Percentiles rank a stretch among this genome's conserved stretches.
phyloP scores from a whole-genome alignment of 2,888 invertebrate species.

The Argyra leucocephala region DNA sequence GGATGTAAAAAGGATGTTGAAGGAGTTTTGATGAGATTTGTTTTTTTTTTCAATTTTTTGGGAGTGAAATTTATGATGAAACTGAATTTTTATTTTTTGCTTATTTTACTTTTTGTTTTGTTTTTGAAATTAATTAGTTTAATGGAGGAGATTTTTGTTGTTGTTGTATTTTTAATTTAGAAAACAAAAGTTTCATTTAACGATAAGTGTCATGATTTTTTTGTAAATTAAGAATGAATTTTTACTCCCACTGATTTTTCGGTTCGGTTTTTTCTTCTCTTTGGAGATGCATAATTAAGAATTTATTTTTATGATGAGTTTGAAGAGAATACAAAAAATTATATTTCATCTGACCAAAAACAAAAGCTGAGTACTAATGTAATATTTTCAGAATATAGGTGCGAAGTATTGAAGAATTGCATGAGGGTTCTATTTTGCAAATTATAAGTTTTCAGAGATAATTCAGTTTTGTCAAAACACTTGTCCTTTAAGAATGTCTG shows the following conservation, averaged over 20 bases:
- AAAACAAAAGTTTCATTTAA: not conserved
- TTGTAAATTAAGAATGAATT: no score
- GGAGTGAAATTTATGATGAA: not conserved
- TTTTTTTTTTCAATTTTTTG: not conserved
- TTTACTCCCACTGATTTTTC: no score
- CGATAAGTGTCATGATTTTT: not conserved
- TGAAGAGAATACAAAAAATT: not conserved
- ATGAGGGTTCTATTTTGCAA: no score
- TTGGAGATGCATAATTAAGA: not conserved
- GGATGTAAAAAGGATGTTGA: not conserved
- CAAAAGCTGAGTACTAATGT: no score
- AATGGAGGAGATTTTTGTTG: not conserved
- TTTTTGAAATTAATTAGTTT: constrained; percentile 4
- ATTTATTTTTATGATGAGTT: not conserved
- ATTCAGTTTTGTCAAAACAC: no score
- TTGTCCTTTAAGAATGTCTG: no score
- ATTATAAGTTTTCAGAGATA: no score
- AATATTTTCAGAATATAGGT: no score
- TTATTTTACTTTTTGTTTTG: not conserved
- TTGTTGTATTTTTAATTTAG: not conserved
- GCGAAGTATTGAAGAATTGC: no score
- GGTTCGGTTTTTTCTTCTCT: not conserved
- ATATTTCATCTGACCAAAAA: not conserved
- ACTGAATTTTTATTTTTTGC: not conserved
- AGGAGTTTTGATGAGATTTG: not conserved